phyloP scores from a whole-genome alignment of 2,797 vertebrate species.

The Numenius phaeopus region DNA sequence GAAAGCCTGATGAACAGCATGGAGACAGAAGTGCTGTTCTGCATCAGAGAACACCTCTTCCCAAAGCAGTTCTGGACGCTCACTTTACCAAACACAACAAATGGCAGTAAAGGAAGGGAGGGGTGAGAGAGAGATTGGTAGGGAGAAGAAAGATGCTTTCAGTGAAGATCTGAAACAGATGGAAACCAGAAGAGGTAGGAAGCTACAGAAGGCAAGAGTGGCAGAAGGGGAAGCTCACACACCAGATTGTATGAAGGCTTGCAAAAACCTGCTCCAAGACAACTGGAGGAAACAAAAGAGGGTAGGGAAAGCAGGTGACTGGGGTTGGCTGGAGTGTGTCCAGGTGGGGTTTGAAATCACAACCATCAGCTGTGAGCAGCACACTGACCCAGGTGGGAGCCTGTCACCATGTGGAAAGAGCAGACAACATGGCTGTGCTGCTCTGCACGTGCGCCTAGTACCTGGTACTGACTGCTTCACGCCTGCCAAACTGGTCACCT shows the following conservation, averaged over 20 bases:
- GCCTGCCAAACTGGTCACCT: background rate
- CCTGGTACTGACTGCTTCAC: background rate
- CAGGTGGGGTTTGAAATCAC: background rate
- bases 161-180: slow-evolving; percentile 50
- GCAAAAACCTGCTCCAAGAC: slow-evolving; percentile 21
- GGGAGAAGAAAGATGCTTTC: slow-evolving; percentile 25
- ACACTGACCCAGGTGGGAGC: background rate
- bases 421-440: background rate
- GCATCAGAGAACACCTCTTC: background rate
- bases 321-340: background rate
- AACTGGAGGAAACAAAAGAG: background rate
- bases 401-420: background rate
- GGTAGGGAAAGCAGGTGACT: background rate
- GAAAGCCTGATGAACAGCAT: background rate
- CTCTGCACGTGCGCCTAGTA: background rate
- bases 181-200: slow-evolving; percentile 51
- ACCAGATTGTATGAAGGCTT: slow-evolving; percentile 27
- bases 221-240: slow-evolving; percentile 47
- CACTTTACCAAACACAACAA: slow-evolving; percentile 10
- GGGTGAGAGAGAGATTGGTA: background rate
- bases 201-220: slow-evolving; percentile 37
- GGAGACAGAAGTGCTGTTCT: background rate
- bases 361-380: background rate
- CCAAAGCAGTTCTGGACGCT: background rate
- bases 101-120: background rate